Evolutionary conservation across 1,140 invertebrate genomes (phyloP), one percentile per base, ranked within the genome.

Genomic region (Cecropterus lyciades): DNA sequence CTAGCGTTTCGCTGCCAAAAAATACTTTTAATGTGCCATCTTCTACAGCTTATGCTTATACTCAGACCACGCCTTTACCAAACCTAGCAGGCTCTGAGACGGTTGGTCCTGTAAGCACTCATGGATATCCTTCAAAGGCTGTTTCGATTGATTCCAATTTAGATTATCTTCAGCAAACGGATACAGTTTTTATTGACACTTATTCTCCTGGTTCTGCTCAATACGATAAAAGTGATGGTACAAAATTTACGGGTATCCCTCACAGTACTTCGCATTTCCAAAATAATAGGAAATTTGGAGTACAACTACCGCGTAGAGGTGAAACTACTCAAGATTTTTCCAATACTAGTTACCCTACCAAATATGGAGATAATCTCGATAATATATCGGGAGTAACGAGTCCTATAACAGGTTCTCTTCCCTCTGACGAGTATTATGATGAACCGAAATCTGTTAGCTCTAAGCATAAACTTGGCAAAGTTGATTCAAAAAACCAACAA

Each of bases 41-140:
- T 42, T 51, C 17, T 27, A 42, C 33, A 42, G 40, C 40, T 1
- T 30, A 51, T 13, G 17, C 33, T 42, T 27, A 13, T 13, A 14
- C 42, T 51, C n/a, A 62, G 9, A 24, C 40, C 20, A 42, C 59
- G 1, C 24, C 59, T 10, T 16, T 49, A 9, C 14, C 33, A 51
- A n/a, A n/a, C n/a, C n/a, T n/a, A n/a, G n/a, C n/a, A n/a, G n/a
- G n/a, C n/a, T n/a, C n/a, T n/a, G n/a, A n/a, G n/a, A n/a, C n/a
- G n/a, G n/a, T n/a, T n/a, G n/a, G n/a, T n/a, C 59, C 59, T 8
- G n/a, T 52, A 42, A 30, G 20, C 24, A 42, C 20, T 24, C 20
- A 8, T n/a, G n/a, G n/a, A n/a, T n/a, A n/a, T n/a, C n/a, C n/a
- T n/a, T n/a, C n/a, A n/a, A n/a, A n/a, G n/a, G n/a, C n/a, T n/a